phyloP scores from a whole-genome alignment of 2,113 vertebrate species.

The Tetraodon nigroviridis region DNA sequence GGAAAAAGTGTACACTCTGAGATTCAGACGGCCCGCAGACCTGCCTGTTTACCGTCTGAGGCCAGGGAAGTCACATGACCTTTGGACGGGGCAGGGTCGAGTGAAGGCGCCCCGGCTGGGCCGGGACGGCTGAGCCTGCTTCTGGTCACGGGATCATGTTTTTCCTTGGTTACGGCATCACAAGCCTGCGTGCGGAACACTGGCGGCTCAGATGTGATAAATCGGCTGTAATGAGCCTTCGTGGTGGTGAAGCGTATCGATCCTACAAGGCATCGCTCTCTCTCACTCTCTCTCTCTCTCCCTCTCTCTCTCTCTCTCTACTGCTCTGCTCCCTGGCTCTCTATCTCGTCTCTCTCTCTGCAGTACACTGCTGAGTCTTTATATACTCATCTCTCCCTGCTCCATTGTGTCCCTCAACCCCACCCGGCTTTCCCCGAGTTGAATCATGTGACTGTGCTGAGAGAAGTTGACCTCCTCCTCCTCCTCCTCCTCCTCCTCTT shows the following conservation, averaged over 20 bases:
- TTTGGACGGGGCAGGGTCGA: conserved; percentile 38
- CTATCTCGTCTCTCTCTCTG: too few relatives aligned
- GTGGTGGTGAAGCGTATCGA: conserved; percentile 10
- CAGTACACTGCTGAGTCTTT: too few relatives aligned
- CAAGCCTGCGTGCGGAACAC: conserved; percentile 8
- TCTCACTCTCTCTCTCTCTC: too few relatives aligned
- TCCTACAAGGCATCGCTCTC: conserved; percentile 15
- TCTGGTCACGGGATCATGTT: conserved; percentile 24
- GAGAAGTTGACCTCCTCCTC: conserved; percentile 53
- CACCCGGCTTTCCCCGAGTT: conserved; percentile 18
- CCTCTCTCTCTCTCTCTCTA: conserved; percentile 13
- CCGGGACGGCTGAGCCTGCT: conserved; percentile 6
- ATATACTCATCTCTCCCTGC: conserved; percentile 17
- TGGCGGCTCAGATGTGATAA: conserved; percentile 20
- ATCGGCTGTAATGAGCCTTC: conserved; percentile 8
- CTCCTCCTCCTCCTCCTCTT: too few relatives aligned
- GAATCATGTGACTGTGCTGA: conserved; percentile 57
- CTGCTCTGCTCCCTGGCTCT: conserved; percentile 40
- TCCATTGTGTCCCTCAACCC: conserved; percentile 1
- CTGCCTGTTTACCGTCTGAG: not conserved
- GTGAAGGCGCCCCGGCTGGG: not conserved
- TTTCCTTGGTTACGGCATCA: conserved; percentile 8
- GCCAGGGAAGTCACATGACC: conserved; percentile 16
- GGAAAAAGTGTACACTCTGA: conserved; percentile 11
- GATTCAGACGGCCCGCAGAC: conserved; percentile 27